Evolutionary conservation across 2,797 vertebrate genomes (phyloP), one percentile per base, ranked within the genome.

Genomic region (Cuniculus paca): DNA sequence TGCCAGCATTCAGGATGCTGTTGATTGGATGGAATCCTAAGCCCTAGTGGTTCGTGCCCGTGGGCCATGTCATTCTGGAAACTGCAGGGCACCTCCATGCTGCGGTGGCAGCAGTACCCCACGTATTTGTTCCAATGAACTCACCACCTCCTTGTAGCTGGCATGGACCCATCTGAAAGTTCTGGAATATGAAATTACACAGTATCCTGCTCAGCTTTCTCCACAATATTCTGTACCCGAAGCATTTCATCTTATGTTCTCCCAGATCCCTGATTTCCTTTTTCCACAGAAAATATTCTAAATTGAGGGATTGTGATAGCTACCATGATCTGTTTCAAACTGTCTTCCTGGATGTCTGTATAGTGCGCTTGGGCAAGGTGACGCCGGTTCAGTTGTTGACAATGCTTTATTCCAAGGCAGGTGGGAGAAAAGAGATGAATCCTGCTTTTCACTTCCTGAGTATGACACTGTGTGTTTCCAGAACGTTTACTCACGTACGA

Each of bases 281-380:
- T 78, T n/a, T 56, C 39, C 28, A 1, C 20, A 63, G 68, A 74
- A 88, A 48, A 45, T n/a, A 8, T n/a, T 78, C 45, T 82, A 82
- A n/a, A 20, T 78, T 6, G 31, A 78, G 68, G 24, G 83, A 1
- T 52, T 36, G 8, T 6, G 1, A 20, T 28, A n/a, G 13, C 61
- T 26, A 24, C 6, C 31, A 17, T 0, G 4, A 34, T 0, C 14
- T 1, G 8, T 22, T 1, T 2, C 24, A 19, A 2, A 19, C 28
- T 5, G 2, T 74, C 90, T 93, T 36, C n/a, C 61, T 50, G 78
- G 36, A 8, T 28, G 36, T 17, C 22, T 26, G 13, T 3, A 16
- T 36, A 36, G 45, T 39, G 68, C 17, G 5, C 54, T 4, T 36
- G 70, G 10, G 28, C 24, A 9, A 45, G 39, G 26, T 22, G 34